Conservation (phyloP, 2,888 invertebrate species). For the Acanthosepion lycidas region DNA sequence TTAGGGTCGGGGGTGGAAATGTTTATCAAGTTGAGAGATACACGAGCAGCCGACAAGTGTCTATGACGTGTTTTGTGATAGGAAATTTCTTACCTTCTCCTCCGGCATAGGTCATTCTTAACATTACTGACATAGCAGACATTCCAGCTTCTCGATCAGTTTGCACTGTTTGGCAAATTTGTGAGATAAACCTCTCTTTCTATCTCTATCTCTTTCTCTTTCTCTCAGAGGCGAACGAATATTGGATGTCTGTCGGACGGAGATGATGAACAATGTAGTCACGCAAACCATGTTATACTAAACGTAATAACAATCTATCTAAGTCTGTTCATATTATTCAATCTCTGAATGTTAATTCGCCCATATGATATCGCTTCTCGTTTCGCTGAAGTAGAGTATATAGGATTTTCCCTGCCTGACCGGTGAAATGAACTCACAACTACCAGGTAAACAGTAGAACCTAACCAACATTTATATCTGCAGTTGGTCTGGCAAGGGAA, state of each 20-base stretch:
- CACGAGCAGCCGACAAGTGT: neutral
- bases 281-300: neutral
- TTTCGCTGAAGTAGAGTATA: too few relatives aligned
- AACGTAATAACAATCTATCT: neutral
- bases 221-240: too few relatives aligned
- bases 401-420: too few relatives aligned
- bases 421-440: too few relatives aligned
- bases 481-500: too few relatives aligned
- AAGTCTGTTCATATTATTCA: neutral
- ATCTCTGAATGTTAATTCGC: too few relatives aligned
- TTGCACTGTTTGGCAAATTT: neutral
- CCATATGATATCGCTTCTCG: too few relatives aligned
- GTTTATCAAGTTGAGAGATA: neutral
- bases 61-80: neutral
- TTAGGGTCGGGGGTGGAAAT: too few relatives aligned
- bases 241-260: neutral
- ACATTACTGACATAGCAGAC: neutral
- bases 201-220: too few relatives aligned
- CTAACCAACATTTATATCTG: too few relatives aligned
- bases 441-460: too few relatives aligned
- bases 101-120: neutral
- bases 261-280: neutral
- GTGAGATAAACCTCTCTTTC: neutral
- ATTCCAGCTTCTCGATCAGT: neutral
- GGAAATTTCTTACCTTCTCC: neutral